Evolutionary conservation across 2,113 vertebrate species (phyloP), one percentile per base, ranked within the genome.

Genomic region (Talpa occidentalis): DNA sequence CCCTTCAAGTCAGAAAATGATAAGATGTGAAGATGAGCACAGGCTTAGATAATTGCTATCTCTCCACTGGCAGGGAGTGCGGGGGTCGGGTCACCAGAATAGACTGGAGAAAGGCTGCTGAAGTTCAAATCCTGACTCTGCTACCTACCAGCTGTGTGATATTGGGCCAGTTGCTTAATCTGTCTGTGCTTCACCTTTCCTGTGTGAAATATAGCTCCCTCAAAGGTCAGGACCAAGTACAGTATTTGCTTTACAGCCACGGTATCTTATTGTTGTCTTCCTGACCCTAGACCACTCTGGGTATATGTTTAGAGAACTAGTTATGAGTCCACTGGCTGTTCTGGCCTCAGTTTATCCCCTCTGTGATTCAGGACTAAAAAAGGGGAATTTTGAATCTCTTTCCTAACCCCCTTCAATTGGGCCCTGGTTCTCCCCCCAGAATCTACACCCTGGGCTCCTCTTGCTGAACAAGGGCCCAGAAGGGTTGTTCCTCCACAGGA

Each of bases 401-500:
- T 15, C 30, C 17, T 1, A 30, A 66, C 21, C 17, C 35, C 9
- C 3, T 52, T 47, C 14, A 4, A 3, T 30, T 59, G 22, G 5
- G 0, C 40, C 30, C 28, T 9, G 28, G 28, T 9, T 54, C 40
- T 37, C 14, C n/a, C n/a, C 2, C 22, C n/a, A 47, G 37, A 62
- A 49, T 2, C 4, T 60, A 49, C 6, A 42, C 5, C 15, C 37
- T 66, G 28, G 42, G 5, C 62, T 52, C 8, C 28, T 28, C 12
- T 49, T 42, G 72, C 32, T 21, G 40, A 72, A 67, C 10, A 40
- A 16, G 35, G 22, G 5, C 21, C 35, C 62, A 10, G 19, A 7
- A 40, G 37, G 6, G 10, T 28, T 30, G 6, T 6, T 11, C 9
- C 11, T 44, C n/a, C 16, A 32, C 0, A 10, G 4, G 4, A 1